Evolutionary conservation across 2,113 vertebrate genomes (phyloP).

Genomic region (Pseudorhombus dupliciocellatus): DNA sequence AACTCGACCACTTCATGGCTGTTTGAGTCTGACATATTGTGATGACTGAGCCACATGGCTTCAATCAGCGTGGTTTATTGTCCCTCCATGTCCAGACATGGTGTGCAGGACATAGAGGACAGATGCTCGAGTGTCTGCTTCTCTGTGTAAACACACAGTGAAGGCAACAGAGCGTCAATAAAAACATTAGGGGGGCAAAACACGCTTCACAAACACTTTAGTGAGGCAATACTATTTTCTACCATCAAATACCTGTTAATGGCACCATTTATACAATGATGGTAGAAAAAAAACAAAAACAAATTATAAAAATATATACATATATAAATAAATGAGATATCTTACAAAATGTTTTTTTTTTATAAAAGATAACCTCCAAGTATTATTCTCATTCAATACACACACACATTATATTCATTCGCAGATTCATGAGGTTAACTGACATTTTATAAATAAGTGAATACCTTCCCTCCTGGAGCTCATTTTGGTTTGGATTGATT

Average conservation of each 20-base stretch:
- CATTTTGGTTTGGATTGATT: no score
- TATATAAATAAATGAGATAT: no score
- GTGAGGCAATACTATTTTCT: not conserved
- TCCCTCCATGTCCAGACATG: not conserved
- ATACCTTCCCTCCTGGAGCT: no score
- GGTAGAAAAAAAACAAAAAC: no score
- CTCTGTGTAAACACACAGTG: not conserved
- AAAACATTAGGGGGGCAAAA: not conserved
- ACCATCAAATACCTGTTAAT: not conserved
- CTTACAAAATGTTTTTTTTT: not conserved
- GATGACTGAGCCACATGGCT: constrained; percentile 24
- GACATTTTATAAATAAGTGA: no score
- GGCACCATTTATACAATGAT: no score
- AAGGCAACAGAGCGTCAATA: not conserved
- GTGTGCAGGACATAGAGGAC: not conserved
- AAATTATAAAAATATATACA: no score
- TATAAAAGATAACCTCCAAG: not conserved
- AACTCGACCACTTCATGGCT: not conserved
- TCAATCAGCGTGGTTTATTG: constrained; percentile 4
- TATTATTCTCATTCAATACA: not conserved
- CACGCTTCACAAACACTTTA: not conserved
- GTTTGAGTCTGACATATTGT: not conserved
- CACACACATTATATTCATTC: no score
- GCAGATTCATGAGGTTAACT: no score
- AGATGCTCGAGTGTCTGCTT: not conserved